Conservation (phyloP, 23 tunicate species). For the Aplidium turbinatum region DNA sequence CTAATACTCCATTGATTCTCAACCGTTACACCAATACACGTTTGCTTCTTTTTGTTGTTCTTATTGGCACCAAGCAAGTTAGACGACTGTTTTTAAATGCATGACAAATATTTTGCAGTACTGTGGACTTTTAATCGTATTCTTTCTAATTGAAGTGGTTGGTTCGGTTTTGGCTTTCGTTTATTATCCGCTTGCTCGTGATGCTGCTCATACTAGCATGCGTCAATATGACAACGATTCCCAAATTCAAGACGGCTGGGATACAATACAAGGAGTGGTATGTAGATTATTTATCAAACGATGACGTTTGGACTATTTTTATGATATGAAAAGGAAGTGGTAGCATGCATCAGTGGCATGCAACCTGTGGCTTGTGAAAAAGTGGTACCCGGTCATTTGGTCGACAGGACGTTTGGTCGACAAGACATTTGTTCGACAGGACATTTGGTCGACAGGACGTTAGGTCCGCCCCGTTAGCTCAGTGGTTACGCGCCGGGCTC, state of each 20-base stretch:
- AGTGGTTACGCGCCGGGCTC: no score
- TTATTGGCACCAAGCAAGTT: neutral
- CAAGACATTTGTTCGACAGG: no score
- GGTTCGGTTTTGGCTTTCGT: constrained; percentile 59
- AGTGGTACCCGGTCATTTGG: no score
- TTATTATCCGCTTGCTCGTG: constrained; percentile 57
- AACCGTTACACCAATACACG: neutral
- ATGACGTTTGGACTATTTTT: no score
- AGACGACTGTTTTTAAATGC: no score
- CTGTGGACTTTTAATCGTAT: constrained; percentile 2
- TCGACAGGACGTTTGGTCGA: no score
- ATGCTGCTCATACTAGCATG: constrained; percentile 52
- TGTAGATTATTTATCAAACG: no score
- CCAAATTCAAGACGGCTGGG: constrained; percentile 32
- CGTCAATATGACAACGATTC: constrained; percentile 12
- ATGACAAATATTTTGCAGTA: constrained; percentile 40
- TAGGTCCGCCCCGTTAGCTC: no score
- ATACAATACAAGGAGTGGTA: constrained; percentile 48
- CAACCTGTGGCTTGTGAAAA: no score
- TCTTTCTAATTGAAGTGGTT: constrained; percentile 43
- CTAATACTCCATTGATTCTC: neutral
- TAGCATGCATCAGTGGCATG: no score
- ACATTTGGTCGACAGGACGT: no score
- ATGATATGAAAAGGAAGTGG: no score
- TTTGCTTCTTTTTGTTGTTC: neutral